These are phyloP conservation scores for Phaedon cochleariae DNA, from an alignment of 2,888 invertebrate species.

Conservation along the genomic window DNA sequence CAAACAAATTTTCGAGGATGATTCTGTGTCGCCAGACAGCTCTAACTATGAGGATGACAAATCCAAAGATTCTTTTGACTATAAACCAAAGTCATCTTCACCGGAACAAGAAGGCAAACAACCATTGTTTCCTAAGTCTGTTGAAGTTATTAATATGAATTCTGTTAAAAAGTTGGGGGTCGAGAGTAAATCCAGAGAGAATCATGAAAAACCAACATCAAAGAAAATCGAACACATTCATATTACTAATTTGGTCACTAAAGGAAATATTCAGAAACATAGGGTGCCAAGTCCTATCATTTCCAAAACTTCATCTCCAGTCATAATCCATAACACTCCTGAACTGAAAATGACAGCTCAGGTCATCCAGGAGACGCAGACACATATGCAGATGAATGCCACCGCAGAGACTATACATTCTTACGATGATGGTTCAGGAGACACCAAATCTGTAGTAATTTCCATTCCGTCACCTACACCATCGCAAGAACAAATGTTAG, in stretches of 20 bases:
- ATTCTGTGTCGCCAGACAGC: conserved; percentile 70
- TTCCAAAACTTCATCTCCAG: conserved; percentile 50
- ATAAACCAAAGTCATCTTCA: conserved; percentile 51
- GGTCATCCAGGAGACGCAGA: conserved; percentile 57
- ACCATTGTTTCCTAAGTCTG: conserved; percentile 38
- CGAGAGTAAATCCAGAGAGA: conserved; percentile 27
- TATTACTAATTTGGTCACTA: conserved; percentile 57
- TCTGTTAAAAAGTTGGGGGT: conserved; percentile 12
- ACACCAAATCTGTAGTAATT: conserved; percentile 72
- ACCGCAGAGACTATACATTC: conserved; percentile 66
- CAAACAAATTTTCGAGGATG: conserved; percentile 74
- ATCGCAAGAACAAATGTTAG: conserved; percentile 71
- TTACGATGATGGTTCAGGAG: conserved; percentile 68
- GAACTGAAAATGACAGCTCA: conserved; percentile 62
- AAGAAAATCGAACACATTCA: conserved; percentile 50
- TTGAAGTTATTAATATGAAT: conserved; percentile 17
- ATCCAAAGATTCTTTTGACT: conserved; percentile 52
- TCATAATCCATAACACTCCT: conserved; percentile 56
- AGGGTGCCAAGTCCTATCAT: conserved; percentile 52
- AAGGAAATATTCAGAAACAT: conserved; percentile 58
- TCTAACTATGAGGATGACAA: conserved; percentile 61
- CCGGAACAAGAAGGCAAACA: conserved; percentile 42
- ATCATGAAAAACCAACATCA: conserved; percentile 19
- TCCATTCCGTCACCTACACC: conserved; percentile 74
- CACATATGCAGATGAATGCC: conserved; percentile 54